Base-by-base conservation (phyloP, 2,888 invertebrate genomes). In the Microctonus brassicae region DNA sequence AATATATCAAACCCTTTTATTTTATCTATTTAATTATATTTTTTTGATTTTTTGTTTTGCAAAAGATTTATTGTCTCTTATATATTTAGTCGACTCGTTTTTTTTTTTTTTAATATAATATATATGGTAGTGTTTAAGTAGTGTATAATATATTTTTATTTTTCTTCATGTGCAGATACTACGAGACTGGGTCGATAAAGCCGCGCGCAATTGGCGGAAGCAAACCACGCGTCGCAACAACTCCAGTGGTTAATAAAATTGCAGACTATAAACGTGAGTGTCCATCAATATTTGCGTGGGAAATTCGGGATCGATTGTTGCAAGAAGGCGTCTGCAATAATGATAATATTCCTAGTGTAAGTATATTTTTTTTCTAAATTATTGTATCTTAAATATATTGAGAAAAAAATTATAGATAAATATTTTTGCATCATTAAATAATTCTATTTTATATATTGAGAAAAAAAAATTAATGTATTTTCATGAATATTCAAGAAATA, bases 231-330 rank as follows among this genome's bases (percentile, higher is more conserved):
- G 98, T 97, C 73, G 97, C 97, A 74, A 97, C 97, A 65, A 94
- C 95, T 68, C 94, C 94, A 53, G 98, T 98, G 77, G 98, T 98
- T 78, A 93, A 93, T 88, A 97, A 97, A 90, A 97, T 98, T 82
- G 97, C 98, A 69, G 95, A 96, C 87, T 98, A 97, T 92, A 98
- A 98, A 89, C 90, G 97, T 67, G 98, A 98, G 88, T 98, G 98
- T 88, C 98, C 98, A 39, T 97, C 97, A 81, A 98, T 98, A 89
- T 98, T 98, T 90, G 98, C 98, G 62, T 98, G 98, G 98, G 98
- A 98, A 90, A 98, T 98, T 87, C 90, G 98, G 67, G 98, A 98
- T 86, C 93, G 97, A 85, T 92, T 98, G 81, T 91, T 98, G 70
- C 94, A 95, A 73, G 98, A 98, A 87, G 96, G 95, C 81, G 95